phyloP scores from a whole-genome alignment of 2,888 invertebrate genomes.

The Abrostola triplasia region DNA sequence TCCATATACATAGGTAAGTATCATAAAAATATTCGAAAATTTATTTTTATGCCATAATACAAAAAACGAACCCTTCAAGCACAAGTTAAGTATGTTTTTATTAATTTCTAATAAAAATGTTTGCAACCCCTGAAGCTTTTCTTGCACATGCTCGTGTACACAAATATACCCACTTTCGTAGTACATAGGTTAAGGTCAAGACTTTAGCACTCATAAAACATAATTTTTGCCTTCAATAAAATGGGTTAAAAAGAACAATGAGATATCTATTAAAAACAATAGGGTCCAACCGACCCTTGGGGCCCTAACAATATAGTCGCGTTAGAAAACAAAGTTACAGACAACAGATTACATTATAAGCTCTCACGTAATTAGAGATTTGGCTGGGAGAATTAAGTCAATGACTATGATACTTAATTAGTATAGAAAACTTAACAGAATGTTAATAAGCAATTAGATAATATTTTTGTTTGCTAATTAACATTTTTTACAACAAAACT shows the following conservation, averaged over 20 bases:
- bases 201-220: conserved; percentile 10
- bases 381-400: not conserved
- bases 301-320: not conserved
- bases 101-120: conserved; percentile 10
- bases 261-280: conserved; percentile 3
- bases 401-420: not conserved
- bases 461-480: not conserved
- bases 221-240: conserved; percentile 10
- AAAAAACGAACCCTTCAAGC: no score
- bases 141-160: conserved; percentile 5
- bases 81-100: no score
- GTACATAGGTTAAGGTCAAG: conserved; percentile 29
- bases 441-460: not conserved
- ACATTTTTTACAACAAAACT: not conserved
- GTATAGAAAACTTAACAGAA: not conserved
- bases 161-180: conserved; percentile 17
- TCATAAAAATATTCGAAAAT: not conserved
- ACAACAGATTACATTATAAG: not conserved
- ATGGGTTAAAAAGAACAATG: not conserved
- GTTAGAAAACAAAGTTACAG: not conserved
- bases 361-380: conserved; percentile 1
- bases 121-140: conserved; percentile 14
- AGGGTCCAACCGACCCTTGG: not conserved
- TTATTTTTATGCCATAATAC: no score
- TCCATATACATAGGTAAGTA: not conserved